phyloP scores from a whole-genome alignment of 2,113 vertebrate genomes.

The Anoura caudifer region DNA sequence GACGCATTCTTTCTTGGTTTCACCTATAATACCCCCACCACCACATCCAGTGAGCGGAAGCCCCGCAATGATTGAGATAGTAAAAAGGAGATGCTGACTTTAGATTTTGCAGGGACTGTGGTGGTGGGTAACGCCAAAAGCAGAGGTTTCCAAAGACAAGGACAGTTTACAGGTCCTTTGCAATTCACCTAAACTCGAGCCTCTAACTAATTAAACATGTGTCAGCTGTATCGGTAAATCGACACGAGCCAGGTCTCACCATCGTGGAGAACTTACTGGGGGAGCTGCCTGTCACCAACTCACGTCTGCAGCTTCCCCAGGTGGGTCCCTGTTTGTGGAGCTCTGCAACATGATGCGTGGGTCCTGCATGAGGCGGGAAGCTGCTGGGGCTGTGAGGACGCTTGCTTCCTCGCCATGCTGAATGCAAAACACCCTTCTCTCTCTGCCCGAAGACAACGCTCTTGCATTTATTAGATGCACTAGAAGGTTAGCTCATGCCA shows the following conservation, averaged over 20 bases:
- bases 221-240: background rate
- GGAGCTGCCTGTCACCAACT: background rate
- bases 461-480: slow-evolving; percentile 25
- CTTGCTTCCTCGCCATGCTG: background rate
- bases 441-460: background rate
- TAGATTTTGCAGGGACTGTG: slow-evolving; percentile 29
- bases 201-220: background rate
- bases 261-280: background rate
- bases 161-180: background rate
- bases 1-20: slow-evolving; percentile 53
- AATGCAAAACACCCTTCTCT: slow-evolving; percentile 20
- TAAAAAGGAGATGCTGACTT: slow-evolving; percentile 50
- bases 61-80: slow-evolving; percentile 56
- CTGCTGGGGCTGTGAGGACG: background rate
- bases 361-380: slow-evolving; percentile 12
- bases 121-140: background rate
- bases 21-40: background rate
- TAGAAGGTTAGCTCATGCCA: background rate
- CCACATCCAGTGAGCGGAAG: slow-evolving; percentile 37
- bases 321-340: background rate
- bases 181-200: background rate
- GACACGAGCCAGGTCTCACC: background rate
- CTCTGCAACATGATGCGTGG: background rate
- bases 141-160: background rate
- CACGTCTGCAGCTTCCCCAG: background rate